phyloP scores from a whole-genome alignment of 2,797 vertebrate genomes.

The Gymnothorax reevesii region DNA sequence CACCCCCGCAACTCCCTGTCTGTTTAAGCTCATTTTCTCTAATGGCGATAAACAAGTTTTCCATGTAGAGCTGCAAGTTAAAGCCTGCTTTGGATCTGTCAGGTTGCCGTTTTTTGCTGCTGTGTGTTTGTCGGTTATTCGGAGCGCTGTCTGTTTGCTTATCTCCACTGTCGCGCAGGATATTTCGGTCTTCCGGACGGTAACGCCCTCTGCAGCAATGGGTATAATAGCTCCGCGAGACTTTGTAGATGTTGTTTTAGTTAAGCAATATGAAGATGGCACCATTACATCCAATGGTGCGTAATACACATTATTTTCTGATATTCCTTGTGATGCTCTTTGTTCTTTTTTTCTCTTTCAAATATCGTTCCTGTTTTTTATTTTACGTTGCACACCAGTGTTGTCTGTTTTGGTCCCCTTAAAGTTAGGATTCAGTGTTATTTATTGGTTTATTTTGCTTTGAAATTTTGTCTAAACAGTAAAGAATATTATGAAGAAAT shows the following conservation, averaged over 20 bases:
- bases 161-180: slow-evolving; percentile 63
- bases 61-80: background rate
- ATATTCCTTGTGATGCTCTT: background rate
- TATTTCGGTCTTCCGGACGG: slow-evolving; percentile 80
- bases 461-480: background rate
- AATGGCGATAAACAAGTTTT: background rate
- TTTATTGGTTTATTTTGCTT: slow-evolving; percentile 11
- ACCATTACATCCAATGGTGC: slow-evolving; percentile 84
- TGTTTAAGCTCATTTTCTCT: background rate
- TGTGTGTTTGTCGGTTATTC: background rate
- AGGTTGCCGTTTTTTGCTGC: background rate
- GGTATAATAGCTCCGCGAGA: slow-evolving; percentile 91
- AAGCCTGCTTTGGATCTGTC: background rate
- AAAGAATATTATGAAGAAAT: background rate
- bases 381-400: background rate
- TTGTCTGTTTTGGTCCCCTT: background rate
- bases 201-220: slow-evolving; percentile 90
- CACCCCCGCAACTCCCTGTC: background rate
- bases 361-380: background rate
- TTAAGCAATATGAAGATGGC: slow-evolving; percentile 85
- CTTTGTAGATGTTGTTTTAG: slow-evolving; percentile 87
- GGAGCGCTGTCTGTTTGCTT: slow-evolving; percentile 18
- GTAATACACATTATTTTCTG: slow-evolving; percentile 37
- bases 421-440: background rate
- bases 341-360: background rate